A percentile compares a stretch with the other conserved stretches of the same genome.
phyloP scores from a whole-genome alignment of 2,113 vertebrate genomes.

The Erinaceus europaeus region DNA sequence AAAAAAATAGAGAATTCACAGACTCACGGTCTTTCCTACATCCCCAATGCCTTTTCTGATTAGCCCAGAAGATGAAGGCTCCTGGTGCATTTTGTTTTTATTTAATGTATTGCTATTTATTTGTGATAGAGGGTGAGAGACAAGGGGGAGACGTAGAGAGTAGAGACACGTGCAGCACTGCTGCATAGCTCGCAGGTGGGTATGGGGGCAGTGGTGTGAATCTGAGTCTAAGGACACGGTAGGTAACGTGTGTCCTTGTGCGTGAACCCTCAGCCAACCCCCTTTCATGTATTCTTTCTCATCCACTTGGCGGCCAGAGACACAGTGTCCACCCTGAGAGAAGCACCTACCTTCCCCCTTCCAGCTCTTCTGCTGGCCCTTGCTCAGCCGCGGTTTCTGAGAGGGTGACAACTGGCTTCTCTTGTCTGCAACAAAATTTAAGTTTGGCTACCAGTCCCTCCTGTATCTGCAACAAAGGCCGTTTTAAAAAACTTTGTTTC shows the following conservation, averaged over 20 bases:
- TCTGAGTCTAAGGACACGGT: too few relatives aligned
- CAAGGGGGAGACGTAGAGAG: too few relatives aligned
- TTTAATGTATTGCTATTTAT: not conserved
- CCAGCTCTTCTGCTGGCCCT: conserved; percentile 40
- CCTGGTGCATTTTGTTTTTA: conserved; percentile 43
- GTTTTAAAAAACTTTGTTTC: too few relatives aligned
- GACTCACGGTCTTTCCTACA: conserved; percentile 36
- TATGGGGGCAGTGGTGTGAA: too few relatives aligned
- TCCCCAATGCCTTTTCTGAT: conserved; percentile 53
- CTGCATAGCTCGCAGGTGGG: too few relatives aligned
- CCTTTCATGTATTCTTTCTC: too few relatives aligned
- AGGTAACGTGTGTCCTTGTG: too few relatives aligned
- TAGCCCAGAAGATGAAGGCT: conserved; percentile 43
- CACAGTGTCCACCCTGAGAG: conserved; percentile 40
- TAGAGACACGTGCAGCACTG: too few relatives aligned
- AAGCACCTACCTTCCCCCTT: conserved; percentile 23
- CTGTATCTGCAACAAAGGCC: not conserved
- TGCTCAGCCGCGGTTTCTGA: conserved; percentile 54
- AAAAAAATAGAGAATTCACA: conserved; percentile 65
- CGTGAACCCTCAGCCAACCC: too few relatives aligned
- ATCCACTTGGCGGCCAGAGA: conserved; percentile 41
- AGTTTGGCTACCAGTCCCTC: not conserved
- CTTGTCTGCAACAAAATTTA: conserved; percentile 15
- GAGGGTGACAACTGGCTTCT: conserved; percentile 28
- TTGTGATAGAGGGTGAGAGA: too few relatives aligned